Evolutionary conservation across 2,888 invertebrate genomes (phyloP).

Genomic region (Archips xylosteana): DNA sequence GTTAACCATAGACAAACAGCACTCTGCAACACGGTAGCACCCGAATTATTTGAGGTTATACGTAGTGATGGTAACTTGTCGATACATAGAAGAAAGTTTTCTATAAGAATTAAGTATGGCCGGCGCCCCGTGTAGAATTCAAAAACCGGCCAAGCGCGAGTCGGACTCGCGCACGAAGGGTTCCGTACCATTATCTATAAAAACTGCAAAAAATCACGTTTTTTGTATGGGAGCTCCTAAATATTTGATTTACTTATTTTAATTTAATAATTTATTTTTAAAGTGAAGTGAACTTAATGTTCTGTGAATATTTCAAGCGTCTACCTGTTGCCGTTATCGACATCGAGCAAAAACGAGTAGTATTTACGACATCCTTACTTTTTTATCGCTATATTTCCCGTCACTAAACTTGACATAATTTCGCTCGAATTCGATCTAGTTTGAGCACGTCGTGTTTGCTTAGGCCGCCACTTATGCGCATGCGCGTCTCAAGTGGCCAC

Average conservation of each 20-base stretch:
- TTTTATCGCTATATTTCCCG: slow-evolving; percentile 18
- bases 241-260: too few relatives aligned
- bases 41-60: slow-evolving; percentile 35
- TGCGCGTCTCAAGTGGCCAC: slow-evolving; percentile 2
- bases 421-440: slow-evolving; percentile 13
- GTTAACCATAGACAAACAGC: slow-evolving; percentile 52
- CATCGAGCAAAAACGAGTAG: not conserved
- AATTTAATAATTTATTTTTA: too few relatives aligned
- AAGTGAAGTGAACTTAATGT: not conserved
- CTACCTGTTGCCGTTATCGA: too few relatives aligned
- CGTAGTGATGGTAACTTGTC: not conserved
- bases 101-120: not conserved
- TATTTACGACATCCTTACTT: not conserved
- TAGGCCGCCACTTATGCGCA: slow-evolving; percentile 46
- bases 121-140: too few relatives aligned
- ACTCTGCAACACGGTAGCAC: slow-evolving; percentile 55
- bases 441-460: slow-evolving; percentile 38
- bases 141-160: too few relatives aligned
- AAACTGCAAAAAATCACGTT: too few relatives aligned
- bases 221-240: too few relatives aligned
- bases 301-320: too few relatives aligned
- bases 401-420: slow-evolving; percentile 29
- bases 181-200: too few relatives aligned
- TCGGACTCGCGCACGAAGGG: too few relatives aligned
- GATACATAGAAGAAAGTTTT: not conserved